Evolutionary conservation across 2,113 vertebrate genomes (phyloP), one percentile per base, ranked within the genome.

Genomic region (Rhabdomys dilectus): DNA sequence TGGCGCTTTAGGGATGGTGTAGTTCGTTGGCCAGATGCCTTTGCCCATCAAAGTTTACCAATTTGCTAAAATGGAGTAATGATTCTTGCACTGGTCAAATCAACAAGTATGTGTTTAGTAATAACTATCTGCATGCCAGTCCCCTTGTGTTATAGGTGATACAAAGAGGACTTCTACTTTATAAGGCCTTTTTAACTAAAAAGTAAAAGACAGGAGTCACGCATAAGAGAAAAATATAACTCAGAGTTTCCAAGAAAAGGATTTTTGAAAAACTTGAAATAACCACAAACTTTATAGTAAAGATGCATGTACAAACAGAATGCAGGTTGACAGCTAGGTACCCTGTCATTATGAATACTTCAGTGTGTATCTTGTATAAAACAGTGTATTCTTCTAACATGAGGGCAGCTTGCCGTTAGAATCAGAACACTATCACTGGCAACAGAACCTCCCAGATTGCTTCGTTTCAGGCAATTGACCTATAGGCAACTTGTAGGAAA

Each of bases 21-120:
- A 88, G 68, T 88, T 31, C 51, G 31, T 60, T 85, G 68, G 68
- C 2, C 9, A 80, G 77, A 11, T 86, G 48, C 36, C 34, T 85
- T 95, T 89, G 17, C 16, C n/a, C 64, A 4, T 94, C 31, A 29
- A 75, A 93, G 21, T 73, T 91, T 86, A 81, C 22, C 56, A 93
- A 93, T 72, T 70, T 39, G 56, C 48, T 77, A 48, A 94, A 7
- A 66, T 58, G 19, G n/a, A 82, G 42, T 64, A 31, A 15, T 34
- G 42, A 64, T 88, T 93, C n/a, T 77, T 58, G 34, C 7, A 72
- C 29, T 87, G 42, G 15, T 64, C 42, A 92, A 70, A 34, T 62
- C 51, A 87, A 48, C 17, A 92, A 96, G 58, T 87, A 81, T 9
- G 1, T n/a, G 31, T 88, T 91, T 77, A 31, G 31, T 81, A 48